Evolutionary conservation across 2,113 vertebrate genomes (phyloP).

Genomic region (Lonchura striata): DNA sequence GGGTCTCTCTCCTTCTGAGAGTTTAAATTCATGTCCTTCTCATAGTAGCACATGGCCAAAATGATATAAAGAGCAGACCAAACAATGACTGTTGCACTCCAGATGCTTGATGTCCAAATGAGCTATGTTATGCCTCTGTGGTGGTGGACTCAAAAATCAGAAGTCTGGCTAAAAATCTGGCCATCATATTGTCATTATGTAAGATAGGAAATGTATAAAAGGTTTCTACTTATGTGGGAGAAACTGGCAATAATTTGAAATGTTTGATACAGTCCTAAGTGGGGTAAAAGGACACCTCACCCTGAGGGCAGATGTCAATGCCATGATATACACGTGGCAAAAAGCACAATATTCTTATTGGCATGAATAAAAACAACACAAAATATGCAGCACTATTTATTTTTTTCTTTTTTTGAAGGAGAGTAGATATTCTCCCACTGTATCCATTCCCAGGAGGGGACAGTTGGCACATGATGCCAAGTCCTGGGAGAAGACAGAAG

Average conservation of each 20-base stretch:
- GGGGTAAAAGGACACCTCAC: slow-evolving; percentile 21
- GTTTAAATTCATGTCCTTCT: slow-evolving; percentile 19
- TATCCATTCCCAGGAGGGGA: not conserved
- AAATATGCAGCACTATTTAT: not conserved
- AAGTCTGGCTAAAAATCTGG: slow-evolving; percentile 6
- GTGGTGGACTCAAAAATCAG: not conserved
- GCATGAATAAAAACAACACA: not conserved
- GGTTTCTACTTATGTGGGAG: not conserved
- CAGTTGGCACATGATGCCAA: not conserved
- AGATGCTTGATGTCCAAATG: not conserved
- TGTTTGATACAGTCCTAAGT: slow-evolving; percentile 4
- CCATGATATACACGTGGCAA: not conserved
- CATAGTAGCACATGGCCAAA: not conserved
- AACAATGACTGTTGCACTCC: not conserved
- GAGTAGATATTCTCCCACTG: not conserved
- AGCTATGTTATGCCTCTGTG: not conserved
- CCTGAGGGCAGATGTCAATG: slow-evolving; percentile 20
- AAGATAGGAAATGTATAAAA: slow-evolving; percentile 16
- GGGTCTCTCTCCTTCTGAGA: not conserved
- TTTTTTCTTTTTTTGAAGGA: not conserved
- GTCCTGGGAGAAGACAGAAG: not conserved
- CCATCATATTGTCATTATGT: not conserved
- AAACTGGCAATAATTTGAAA: slow-evolving; percentile 29
- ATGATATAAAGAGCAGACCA: not conserved
- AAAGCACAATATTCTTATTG: slow-evolving; percentile 23